These are phyloP conservation scores for Coelopa frigida DNA, from an alignment of 1,140 invertebrate species.

Conservation along the genomic window DNA sequence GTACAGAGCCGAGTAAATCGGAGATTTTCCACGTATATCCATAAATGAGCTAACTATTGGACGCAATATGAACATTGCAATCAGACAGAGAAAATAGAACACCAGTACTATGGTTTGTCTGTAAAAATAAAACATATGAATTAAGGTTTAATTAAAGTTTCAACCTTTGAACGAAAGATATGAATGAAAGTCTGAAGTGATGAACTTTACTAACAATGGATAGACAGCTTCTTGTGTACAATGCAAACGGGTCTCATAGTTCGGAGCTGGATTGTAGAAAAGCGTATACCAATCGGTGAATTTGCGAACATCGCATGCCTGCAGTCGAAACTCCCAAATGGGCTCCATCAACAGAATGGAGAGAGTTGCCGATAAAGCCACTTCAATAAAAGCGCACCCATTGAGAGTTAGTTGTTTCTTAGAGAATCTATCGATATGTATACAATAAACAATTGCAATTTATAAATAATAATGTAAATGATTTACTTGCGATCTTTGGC, in stretches of 20 bases:
- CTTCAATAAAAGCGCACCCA: constrained; percentile 73
- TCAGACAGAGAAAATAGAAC: constrained; percentile 78
- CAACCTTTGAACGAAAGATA: neutral
- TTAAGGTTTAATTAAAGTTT: neutral
- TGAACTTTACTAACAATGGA: constrained; percentile 70
- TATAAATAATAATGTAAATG: neutral
- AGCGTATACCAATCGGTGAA: constrained; percentile 95
- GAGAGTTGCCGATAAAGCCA: constrained; percentile 60
- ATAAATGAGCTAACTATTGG: constrained; percentile 26
- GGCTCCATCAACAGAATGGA: constrained; percentile 74
- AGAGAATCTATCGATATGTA: constrained; percentile 52
- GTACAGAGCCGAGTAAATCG: constrained; percentile 82
- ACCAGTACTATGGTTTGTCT: constrained; percentile 93
- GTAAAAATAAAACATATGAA: constrained; percentile 40
- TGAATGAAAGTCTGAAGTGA: neutral
- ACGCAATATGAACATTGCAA: constrained; percentile 65
- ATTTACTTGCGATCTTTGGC: constrained; percentile 63
- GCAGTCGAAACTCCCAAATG: constrained; percentile 62
- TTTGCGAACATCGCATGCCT: constrained; percentile 67
- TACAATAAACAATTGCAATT: neutral
- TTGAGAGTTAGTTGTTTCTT: constrained; percentile 65
- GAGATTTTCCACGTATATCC: constrained; percentile 33
- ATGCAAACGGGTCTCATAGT: constrained; percentile 80
- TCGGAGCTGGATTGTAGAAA: constrained; percentile 86
- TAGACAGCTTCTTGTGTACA: constrained; percentile 97